phyloP scores from a whole-genome alignment of 2,113 vertebrate genomes.

The Cyanocitta stelleri region DNA sequence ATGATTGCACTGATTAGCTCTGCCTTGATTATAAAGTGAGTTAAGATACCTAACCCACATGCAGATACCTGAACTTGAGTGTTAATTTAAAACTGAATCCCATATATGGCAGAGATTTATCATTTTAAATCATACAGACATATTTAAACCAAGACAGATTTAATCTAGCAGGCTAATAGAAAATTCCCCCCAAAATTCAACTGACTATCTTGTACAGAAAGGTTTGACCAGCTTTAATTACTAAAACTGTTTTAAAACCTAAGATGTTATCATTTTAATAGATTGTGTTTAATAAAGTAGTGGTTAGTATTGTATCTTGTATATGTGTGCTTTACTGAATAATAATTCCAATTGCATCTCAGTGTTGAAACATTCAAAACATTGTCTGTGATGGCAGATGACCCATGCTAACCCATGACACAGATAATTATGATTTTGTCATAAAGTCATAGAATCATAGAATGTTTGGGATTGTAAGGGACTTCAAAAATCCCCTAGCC shows the following conservation, averaged over 20 bases:
- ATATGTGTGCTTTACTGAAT: not conserved
- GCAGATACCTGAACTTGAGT: not conserved
- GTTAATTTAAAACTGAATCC: not conserved
- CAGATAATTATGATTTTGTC: not conserved
- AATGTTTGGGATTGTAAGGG: not conserved
- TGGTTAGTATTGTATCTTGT: not conserved
- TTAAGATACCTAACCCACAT: not conserved
- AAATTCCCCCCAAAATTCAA: not conserved
- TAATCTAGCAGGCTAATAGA: not conserved
- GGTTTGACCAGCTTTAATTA: not conserved
- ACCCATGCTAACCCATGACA: too few relatives aligned
- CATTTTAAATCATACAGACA: not conserved
- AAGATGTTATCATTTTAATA: conserved; percentile 12
- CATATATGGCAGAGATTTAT: not conserved
- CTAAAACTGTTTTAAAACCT: not conserved
- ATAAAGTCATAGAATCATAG: not conserved
- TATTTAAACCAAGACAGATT: not conserved
- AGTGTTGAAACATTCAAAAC: not conserved
- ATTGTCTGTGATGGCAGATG: not conserved
- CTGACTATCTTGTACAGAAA: not conserved
- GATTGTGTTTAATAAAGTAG: not conserved
- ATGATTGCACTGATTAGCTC: not conserved
- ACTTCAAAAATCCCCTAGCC: not conserved
- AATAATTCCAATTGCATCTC: not conserved
- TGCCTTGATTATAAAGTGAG: not conserved